These are phyloP conservation scores for Mormyrus proboscirostris DNA, from an alignment of 2,797 vertebrate species.

Conservation along the genomic window DNA sequence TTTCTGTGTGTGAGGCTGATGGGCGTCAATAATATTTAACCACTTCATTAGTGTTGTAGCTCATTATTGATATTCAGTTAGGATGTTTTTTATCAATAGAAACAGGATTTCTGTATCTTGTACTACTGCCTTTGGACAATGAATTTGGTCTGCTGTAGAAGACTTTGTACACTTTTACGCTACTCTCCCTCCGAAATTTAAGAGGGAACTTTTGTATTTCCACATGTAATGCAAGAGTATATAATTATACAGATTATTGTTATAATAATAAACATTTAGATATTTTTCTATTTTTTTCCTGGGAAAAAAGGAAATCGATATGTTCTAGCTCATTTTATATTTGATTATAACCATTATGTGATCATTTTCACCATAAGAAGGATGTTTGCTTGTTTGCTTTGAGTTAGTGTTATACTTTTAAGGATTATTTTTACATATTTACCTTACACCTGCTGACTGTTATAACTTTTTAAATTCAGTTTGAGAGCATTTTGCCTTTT, in stretches of 20 bases:
- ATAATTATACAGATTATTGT: constrained; percentile 14
- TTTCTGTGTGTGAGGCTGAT: constrained; percentile 11
- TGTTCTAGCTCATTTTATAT: constrained; percentile 13
- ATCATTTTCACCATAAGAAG: constrained; percentile 2
- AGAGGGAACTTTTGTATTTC: constrained; percentile 46
- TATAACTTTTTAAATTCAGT: constrained; percentile 16
- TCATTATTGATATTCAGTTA: constrained; percentile 10
- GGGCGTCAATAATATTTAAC: constrained; percentile 11
- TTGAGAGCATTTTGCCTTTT: constrained; percentile 23
- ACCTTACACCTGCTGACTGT: constrained; percentile 38
- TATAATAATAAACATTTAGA: constrained; percentile 26
- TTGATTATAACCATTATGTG: not conserved
- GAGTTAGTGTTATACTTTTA: constrained; percentile 19
- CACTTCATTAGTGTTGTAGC: constrained; percentile 16
- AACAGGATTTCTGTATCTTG: constrained; percentile 10
- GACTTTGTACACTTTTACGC: constrained; percentile 57
- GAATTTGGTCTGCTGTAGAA: constrained; percentile 31
- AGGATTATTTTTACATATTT: not conserved
- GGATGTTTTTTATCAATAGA: constrained; percentile 16
- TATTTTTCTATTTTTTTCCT: constrained; percentile 24
- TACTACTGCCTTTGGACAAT: constrained; percentile 15
- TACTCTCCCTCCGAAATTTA: constrained; percentile 41
- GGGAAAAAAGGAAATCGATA: constrained; percentile 1
- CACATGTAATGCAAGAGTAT: constrained; percentile 27
- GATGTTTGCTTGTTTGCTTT: constrained; percentile 3